Base-by-base conservation (phyloP, 2,888 invertebrate species). In the Anoplius nigerrimus region DNA sequence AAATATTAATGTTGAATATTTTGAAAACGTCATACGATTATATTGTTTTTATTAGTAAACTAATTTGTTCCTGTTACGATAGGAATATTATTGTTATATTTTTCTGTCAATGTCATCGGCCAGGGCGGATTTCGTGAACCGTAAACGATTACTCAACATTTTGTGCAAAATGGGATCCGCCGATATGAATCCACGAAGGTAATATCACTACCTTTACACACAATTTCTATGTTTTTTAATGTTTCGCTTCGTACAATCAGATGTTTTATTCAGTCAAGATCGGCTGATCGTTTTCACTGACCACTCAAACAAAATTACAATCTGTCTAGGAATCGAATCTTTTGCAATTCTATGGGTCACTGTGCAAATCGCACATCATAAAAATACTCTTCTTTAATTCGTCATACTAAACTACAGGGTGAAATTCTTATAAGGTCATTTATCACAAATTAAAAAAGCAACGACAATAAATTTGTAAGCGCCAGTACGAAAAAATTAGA, bases 121-220 rank as follows among this genome's bases (percentile, higher is more conserved):
- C 66, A 76, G 84, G 82, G 84, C 84, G 84, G 83, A 86, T 83
- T 82, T 81, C 62, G 74, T 75, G 71, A 58, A 58, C 34, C 24
- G 16, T 74, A 77, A 70, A 70, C 69, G 53, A 58, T 73, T 70
- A 69, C 16, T 71, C 53, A 60, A 53, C 51, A 68, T 72, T 72
- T 74, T 79, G 77, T 77, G 75, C 79, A 77, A 76, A 79, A 56
- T 64, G 64, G 64, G 74, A 74, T 71, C 46, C 63, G 55, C 67
- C 64, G 61, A 71, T 75, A 65, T 64, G 58, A 78, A 74, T 71
- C 56, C 62, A 34, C 6, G 11, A 78, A 71, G 57, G 62, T 69
- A 65, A 62, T 8, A 56, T 4, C n/a, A 2, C 56, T 58, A 18
- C 22, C 22, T 34, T 56, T 20, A 11, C 34, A n/a, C 42, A 54